Conservation (phyloP, 1,140 invertebrate species). For the Meloidogyne exigua region DNA sequence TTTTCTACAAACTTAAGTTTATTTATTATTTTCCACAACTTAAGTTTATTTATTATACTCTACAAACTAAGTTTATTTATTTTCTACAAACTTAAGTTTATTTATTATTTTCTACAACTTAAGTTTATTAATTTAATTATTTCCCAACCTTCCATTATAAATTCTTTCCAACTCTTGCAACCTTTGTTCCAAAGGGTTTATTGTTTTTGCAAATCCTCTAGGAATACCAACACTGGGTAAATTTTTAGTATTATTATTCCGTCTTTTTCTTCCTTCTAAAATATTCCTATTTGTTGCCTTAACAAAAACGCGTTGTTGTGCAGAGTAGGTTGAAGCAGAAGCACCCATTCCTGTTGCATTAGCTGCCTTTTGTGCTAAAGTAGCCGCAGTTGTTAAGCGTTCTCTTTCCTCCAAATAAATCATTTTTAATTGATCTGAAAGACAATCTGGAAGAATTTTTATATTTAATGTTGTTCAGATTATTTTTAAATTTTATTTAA, state of each 20-base stretch:
- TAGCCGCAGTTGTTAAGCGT: constrained; percentile 29
- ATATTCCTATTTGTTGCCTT: not conserved
- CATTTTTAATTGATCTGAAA: constrained; percentile 61
- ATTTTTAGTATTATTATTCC: not conserved
- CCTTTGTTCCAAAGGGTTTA: constrained; percentile 24
- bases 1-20: not conserved
- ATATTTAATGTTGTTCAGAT: not conserved
- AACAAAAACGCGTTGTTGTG: constrained; percentile 17
- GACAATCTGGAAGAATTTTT: constrained; percentile 21
- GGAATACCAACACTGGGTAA: constrained; percentile 9
- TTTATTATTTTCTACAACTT: not conserved
- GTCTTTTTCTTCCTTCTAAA: not conserved
- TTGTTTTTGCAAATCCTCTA: constrained; percentile 13
- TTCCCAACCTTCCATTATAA: constrained; percentile 29
- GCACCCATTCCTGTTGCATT: not conserved
- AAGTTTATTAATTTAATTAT: too few relatives aligned
- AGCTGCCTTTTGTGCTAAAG: constrained; percentile 12
- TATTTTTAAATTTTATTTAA: too few relatives aligned
- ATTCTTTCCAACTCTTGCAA: constrained; percentile 25
- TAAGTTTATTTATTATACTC: not conserved
- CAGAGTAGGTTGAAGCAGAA: not conserved
- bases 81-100: not conserved
- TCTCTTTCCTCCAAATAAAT: constrained; percentile 58
- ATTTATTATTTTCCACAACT: not conserved
- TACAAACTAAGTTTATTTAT: too few relatives aligned